Percentiles rank a stretch among this genome's conserved stretches.
phyloP scores from a whole-genome alignment of 2,888 invertebrate genomes.

The Aspidiotus destructor region DNA sequence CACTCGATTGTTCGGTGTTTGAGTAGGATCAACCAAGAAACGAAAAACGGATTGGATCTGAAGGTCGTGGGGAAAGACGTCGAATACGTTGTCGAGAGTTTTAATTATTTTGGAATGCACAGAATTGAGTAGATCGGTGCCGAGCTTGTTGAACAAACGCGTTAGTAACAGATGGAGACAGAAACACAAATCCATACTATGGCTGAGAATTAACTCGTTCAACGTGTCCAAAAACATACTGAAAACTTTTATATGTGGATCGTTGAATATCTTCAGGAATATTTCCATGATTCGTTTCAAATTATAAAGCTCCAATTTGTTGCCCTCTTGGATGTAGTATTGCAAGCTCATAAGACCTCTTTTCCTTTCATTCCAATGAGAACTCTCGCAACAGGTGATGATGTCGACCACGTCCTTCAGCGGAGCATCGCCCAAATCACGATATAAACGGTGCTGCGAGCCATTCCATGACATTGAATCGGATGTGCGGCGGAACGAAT shows the following conservation, averaged over 20 bases:
- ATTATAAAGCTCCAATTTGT: constrained; percentile 57
- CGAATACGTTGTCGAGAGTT: constrained; percentile 69
- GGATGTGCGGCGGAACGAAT: constrained; percentile 66
- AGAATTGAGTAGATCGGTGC: constrained; percentile 82
- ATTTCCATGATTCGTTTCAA: constrained; percentile 81
- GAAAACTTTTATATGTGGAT: constrained; percentile 86
- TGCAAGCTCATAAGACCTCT: constrained; percentile 79
- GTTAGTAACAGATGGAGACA: constrained; percentile 89
- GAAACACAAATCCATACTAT: constrained; percentile 77
- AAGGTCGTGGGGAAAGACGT: constrained; percentile 50
- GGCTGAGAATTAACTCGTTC: constrained; percentile 75
- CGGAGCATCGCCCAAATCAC: constrained; percentile 47
- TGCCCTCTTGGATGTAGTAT: constrained; percentile 61
- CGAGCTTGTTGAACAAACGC: constrained; percentile 76
- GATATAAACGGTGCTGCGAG: constrained; percentile 63
- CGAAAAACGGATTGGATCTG: constrained; percentile 52
- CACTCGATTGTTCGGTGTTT: constrained; percentile 77
- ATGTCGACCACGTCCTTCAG: constrained; percentile 62
- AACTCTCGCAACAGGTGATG: constrained; percentile 74
- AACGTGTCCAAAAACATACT: constrained; percentile 87
- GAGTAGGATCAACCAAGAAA: constrained; percentile 83
- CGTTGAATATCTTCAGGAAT: constrained; percentile 94
- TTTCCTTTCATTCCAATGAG: constrained; percentile 89
- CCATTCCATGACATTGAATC: constrained; percentile 80
- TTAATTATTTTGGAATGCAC: constrained; percentile 83